A percentile compares a stretch with the other conserved stretches of the same genome.
These are phyloP conservation scores for Hydrolagus affinis DNA, from an alignment of 2,113 vertebrate species.

Conservation along the genomic window DNA sequence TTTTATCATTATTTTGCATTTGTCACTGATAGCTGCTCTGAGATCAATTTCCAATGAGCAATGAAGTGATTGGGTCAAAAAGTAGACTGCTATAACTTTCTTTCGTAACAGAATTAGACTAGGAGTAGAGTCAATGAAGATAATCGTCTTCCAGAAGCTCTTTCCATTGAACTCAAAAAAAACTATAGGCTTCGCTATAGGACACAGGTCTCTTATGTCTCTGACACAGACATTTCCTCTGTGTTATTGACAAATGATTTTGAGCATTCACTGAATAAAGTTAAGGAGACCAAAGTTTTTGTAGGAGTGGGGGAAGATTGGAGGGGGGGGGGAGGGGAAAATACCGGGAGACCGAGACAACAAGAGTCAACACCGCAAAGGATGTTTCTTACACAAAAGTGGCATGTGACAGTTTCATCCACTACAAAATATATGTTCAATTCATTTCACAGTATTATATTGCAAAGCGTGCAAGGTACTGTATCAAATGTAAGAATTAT, in stretches of 20 bases:
- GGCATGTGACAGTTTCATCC: no score
- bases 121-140: not conserved
- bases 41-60: not conserved
- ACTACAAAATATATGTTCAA: no score
- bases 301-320: not conserved
- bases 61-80: not conserved
- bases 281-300: not conserved
- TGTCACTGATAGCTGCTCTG: not conserved
- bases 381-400: no score
- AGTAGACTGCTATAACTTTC: not conserved
- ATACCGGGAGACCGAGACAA: no score
- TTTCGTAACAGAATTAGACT: not conserved
- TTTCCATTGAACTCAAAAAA: not conserved
- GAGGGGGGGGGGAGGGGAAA: no score
- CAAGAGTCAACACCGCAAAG: no score
- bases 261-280: not conserved
- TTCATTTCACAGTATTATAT: no score
- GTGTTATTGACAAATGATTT: not conserved
- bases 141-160: no score
- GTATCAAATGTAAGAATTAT: no score
- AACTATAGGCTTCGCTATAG: not conserved
- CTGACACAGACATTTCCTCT: not conserved
- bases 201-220: constrained; percentile 20
- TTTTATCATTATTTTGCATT: not conserved
- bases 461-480: no score